Conservation (phyloP, 35 echinoderm and acorn worm genomes). For the Anneissia japonica region DNA sequence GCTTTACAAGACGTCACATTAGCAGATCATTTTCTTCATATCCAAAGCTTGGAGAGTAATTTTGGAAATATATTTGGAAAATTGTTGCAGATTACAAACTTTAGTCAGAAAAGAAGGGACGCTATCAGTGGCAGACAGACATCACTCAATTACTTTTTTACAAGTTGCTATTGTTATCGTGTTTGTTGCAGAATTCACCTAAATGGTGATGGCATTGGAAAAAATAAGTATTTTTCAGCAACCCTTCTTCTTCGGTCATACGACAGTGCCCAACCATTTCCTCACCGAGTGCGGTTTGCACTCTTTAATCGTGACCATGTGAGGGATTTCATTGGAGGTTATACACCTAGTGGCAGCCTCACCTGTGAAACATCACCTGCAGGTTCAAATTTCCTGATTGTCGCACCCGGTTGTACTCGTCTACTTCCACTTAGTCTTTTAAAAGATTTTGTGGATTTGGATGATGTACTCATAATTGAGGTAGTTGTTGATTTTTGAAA, state of each 20-base stretch:
- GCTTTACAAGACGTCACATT: background rate
- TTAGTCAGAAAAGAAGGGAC: constrained; percentile 12
- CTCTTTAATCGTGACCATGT: background rate
- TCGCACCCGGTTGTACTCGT: constrained; percentile 69
- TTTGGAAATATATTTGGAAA: constrained; percentile 20
- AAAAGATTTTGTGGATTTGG: too few species aligned
- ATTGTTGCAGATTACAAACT: constrained; percentile 19
- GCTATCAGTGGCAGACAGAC: background rate
- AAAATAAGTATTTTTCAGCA: constrained; percentile 26
- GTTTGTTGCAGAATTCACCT: constrained; percentile 48
- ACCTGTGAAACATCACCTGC: constrained; percentile 33
- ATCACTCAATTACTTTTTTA: constrained; percentile 30
- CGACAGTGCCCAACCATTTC: too few species aligned
- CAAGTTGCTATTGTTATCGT: constrained; percentile 27
- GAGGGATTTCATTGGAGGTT: constrained; percentile 16
- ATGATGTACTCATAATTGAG: too few species aligned
- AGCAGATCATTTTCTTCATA: background rate
- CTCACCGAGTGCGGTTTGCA: background rate
- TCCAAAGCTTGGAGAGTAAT: background rate
- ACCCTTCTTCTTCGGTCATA: constrained; percentile 29
- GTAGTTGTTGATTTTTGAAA: too few species aligned
- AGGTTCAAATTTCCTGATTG: constrained; percentile 52
- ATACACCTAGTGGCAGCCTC: constrained; percentile 13
- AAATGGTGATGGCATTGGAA: constrained; percentile 47
- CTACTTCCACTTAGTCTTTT: too few species aligned